Conservation (phyloP, 1,140 invertebrate genomes). For the Caenorhabditis tropicalis region DNA sequence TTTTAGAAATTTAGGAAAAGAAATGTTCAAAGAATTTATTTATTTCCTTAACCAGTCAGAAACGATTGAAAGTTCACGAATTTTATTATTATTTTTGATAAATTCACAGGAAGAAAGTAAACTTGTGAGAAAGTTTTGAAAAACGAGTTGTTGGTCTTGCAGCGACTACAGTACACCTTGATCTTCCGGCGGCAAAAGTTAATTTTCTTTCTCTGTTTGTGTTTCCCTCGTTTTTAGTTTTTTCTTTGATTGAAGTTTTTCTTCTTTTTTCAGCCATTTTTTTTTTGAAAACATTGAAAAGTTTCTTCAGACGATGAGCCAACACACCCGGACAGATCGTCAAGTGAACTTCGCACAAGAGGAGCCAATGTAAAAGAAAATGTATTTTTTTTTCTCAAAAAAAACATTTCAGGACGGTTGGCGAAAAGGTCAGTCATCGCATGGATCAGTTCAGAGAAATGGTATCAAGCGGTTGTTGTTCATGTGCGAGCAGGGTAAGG, state of each 20-base stretch:
- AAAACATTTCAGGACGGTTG: background rate
- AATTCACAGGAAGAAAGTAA: too few species aligned
- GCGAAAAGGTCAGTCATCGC: background rate
- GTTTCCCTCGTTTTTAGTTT: background rate
- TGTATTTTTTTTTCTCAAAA: background rate
- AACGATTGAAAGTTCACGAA: too few species aligned
- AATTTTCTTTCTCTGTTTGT: background rate
- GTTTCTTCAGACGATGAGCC: background rate
- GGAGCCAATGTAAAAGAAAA: conserved; percentile 7
- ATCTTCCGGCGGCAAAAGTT: background rate
- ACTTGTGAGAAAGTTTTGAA: too few species aligned
- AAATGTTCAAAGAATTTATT: too few species aligned
- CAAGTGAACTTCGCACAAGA: conserved; percentile 14
- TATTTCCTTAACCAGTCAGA: too few species aligned
- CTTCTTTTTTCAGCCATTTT: background rate
- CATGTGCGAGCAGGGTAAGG: background rate
- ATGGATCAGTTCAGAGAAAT: conserved; percentile 32
- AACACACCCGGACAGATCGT: background rate
- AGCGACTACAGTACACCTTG: background rate
- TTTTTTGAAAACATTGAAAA: background rate
- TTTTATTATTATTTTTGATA: too few species aligned
- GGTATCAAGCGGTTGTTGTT: background rate
- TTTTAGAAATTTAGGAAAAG: too few species aligned
- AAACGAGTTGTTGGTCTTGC: background rate
- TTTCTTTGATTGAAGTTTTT: background rate